Percentiles rank a stretch among this genome's conserved stretches.
phyloP scores from a whole-genome alignment of 2,797 vertebrate species.

The Crocidura indochinensis region DNA sequence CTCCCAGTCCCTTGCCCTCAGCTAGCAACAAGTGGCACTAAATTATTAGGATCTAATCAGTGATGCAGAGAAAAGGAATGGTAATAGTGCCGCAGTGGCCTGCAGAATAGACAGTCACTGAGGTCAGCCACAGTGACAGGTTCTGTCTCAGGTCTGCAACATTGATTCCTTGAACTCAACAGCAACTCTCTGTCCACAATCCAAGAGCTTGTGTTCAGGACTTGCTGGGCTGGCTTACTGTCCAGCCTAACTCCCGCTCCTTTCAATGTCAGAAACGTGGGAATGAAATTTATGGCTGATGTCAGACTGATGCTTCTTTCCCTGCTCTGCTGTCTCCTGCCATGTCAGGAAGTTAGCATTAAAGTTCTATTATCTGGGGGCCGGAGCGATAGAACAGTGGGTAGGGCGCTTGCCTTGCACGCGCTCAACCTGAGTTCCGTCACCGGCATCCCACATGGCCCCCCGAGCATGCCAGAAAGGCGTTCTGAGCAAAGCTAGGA shows the following conservation, averaged over 20 bases:
- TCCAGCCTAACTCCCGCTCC: slow-evolving; percentile 1
- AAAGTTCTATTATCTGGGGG: slow-evolving; percentile 6
- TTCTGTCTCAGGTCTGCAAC: slow-evolving; percentile 56
- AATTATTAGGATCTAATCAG: slow-evolving; percentile 69
- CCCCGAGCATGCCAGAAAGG: too few relatives aligned
- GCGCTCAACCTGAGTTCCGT: too few relatives aligned
- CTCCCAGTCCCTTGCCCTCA: not conserved
- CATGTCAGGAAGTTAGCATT: slow-evolving; percentile 71
- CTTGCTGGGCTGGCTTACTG: slow-evolving; percentile 4
- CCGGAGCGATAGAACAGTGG: too few relatives aligned
- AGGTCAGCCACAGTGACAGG: slow-evolving; percentile 62
- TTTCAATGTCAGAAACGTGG: slow-evolving; percentile 51
- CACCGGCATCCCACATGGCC: too few relatives aligned
- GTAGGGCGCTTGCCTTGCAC: too few relatives aligned
- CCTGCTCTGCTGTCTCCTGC: slow-evolving; percentile 54
- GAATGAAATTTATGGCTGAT: not conserved
- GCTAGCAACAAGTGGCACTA: slow-evolving; percentile 2
- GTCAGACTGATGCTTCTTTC: slow-evolving; percentile 56
- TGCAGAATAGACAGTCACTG: slow-evolving; percentile 60
- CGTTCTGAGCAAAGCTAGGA: too few relatives aligned
- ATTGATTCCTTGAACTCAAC: slow-evolving; percentile 49
- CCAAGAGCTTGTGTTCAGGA: slow-evolving; percentile 46
- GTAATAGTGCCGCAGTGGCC: slow-evolving; percentile 19
- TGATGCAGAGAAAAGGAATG: slow-evolving; percentile 46
- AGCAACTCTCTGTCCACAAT: slow-evolving; percentile 14